Evolutionary conservation across 2,888 invertebrate species (phyloP).

Genomic region (Muschampia plurimacula): DNA sequence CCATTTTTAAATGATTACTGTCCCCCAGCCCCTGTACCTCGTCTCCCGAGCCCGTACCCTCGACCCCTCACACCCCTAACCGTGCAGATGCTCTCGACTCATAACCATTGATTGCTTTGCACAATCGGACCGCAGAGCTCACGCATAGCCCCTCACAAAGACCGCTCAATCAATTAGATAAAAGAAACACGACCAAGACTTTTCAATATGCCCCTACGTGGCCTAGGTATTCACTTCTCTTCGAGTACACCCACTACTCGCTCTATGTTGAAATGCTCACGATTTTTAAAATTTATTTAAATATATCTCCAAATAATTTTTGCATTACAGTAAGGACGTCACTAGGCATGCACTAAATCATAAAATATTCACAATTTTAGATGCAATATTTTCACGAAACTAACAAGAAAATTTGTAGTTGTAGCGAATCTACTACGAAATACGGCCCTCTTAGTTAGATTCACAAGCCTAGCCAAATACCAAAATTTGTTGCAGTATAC

Average conservation of each 20-base stretch:
- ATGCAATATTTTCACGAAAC: slow-evolving; percentile 37
- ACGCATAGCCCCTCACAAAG: slow-evolving; percentile 70
- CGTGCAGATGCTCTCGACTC: slow-evolving; percentile 47
- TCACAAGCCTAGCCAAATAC: slow-evolving; percentile 32
- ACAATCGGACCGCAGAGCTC: slow-evolving; percentile 67
- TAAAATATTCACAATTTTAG: slow-evolving; percentile 30
- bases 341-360: slow-evolving; percentile 15
- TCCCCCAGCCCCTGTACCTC: slow-evolving; percentile 50
- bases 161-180: slow-evolving; percentile 75
- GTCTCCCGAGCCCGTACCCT: slow-evolving; percentile 36
- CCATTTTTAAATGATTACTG: slow-evolving; percentile 75
- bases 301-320: slow-evolving; percentile 6
- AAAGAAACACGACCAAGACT: slow-evolving; percentile 71
- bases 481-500: slow-evolving; percentile 36
- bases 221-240: background rate
- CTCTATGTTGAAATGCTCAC: slow-evolving; percentile 5
- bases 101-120: slow-evolving; percentile 77
- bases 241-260: background rate
- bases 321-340: slow-evolving; percentile 22
- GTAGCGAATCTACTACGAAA: slow-evolving; percentile 36
- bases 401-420: slow-evolving; percentile 35
- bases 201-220: slow-evolving; percentile 63
- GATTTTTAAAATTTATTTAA: slow-evolving; percentile 20
- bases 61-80: slow-evolving; percentile 35
- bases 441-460: slow-evolving; percentile 35